Conservation (phyloP, 2,113 vertebrate genomes). For the Mixornis gularis region DNA sequence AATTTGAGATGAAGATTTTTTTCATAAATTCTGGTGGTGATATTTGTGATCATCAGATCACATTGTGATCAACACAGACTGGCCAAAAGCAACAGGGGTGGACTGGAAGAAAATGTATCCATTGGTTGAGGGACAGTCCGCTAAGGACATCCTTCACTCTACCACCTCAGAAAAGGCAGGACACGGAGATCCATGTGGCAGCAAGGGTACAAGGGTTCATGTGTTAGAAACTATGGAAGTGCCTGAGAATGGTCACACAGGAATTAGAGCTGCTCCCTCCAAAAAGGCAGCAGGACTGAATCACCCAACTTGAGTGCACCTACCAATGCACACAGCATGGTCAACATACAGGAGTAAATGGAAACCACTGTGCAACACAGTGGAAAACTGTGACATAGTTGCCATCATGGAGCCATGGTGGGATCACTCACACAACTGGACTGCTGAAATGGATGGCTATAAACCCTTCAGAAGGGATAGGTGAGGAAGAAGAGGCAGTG, state of each 20-base stretch:
- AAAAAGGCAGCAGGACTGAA: neutral
- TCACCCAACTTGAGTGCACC: neutral
- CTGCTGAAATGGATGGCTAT: neutral
- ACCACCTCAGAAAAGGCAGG: neutral
- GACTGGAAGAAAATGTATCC: neutral
- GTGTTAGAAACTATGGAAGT: neutral
- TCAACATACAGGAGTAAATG: neutral
- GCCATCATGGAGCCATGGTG: rapidly evolving
- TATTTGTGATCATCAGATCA: neutral
- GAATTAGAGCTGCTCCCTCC: neutral
- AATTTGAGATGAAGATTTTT: neutral
- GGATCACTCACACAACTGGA: neutral
- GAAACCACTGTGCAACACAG: neutral
- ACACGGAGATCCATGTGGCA: neutral
- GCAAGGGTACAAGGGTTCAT: neutral
- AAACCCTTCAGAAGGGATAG: neutral
- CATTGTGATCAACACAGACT: neutral
- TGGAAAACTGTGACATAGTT: rapidly evolving
- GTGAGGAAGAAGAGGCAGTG: neutral
- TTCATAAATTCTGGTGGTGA: neutral
- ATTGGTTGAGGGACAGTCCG: neutral
- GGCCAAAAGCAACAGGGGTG: neutral
- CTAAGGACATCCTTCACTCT: neutral
- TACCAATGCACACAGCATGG: neutral
- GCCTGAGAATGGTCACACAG: neutral